Evolutionary conservation across 2,888 invertebrate species (phyloP), one percentile per base, ranked within the genome.

Genomic region (Polymixis lichenea): DNA sequence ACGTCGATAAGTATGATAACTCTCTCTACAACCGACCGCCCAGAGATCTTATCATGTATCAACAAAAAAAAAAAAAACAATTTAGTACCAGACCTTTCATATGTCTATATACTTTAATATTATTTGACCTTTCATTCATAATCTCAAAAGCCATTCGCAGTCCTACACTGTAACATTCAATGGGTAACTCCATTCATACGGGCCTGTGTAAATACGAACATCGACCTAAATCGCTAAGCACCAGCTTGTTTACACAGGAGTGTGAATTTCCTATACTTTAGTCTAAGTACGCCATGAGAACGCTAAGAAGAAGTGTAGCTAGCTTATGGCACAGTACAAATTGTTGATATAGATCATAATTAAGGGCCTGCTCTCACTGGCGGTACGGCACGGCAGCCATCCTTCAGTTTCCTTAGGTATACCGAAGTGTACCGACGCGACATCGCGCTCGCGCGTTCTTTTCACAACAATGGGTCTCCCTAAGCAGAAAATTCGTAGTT

Each of bases 171-270:
- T 7, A 8, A 32, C 22, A 58, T 19, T 28, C 38, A 43, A 70
- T 32, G 15, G 25, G 0, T 46, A 55, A 11, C 25, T 43, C 43
- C 22, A n/a, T 28, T 55, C 38, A 38, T 25, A 67, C 9, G 19
- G 22, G 8, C n/a, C 19, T 19, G 7, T 38, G 22, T 49, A 38
- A 25, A 51, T 81, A 81, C 32, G 43, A 55, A 65, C 58, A 43
- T 32, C 66, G 67, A 67, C 78, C 53, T 83, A 64, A 49, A 70
- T 73, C 60, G 73, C 58, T 78, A 66, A 70, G 38, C 58, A 38
- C 32, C 43, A 51, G 28, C 25, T 7, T 56, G 60, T 82, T 77
- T 46, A 32, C n/a, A 15, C 5, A 61, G 25, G 53, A 82, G n/a
- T 65, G 28, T 76, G 58, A 64, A 62, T 65, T 82, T 76, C 68